A percentile compares a stretch with the other conserved stretches of the same genome.
phyloP scores from a whole-genome alignment of 2,797 vertebrate genomes.

The Xiphorhynchus erythropygius region DNA sequence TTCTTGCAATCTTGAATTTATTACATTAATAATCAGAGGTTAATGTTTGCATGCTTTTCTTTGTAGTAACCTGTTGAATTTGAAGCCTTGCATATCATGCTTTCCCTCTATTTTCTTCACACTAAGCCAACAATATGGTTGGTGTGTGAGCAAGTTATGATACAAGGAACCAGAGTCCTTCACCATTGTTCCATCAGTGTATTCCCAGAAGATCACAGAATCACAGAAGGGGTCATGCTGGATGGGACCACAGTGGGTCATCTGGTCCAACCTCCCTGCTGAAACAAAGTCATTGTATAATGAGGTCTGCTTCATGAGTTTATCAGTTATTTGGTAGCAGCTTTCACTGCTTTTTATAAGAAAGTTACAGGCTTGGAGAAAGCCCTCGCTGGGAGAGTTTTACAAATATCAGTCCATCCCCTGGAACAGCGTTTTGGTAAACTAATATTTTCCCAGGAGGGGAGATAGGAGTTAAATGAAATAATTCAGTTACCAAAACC shows the following conservation, averaged over 20 bases:
- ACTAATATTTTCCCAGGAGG: neutral
- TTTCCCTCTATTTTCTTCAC: neutral
- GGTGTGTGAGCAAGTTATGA: neutral
- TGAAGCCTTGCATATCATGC: neutral
- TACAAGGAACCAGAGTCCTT: neutral
- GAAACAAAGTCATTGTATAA: neutral
- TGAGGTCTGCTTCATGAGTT: neutral
- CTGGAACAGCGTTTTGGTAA: neutral
- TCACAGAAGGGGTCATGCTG: neutral
- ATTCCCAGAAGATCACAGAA: neutral
- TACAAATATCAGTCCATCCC: neutral
- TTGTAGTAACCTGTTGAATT: neutral
- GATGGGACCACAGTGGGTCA: neutral
- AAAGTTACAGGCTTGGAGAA: neutral
- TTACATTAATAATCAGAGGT: neutral
- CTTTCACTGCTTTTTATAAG: neutral
- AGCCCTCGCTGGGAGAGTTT: neutral
- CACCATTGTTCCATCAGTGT: rapidly evolving
- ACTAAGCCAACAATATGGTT: neutral
- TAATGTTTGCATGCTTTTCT: neutral
- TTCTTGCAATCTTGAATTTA: neutral
- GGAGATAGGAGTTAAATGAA: neutral
- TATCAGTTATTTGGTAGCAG: neutral
- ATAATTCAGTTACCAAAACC: neutral
- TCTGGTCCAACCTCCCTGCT: neutral